Percentiles rank a stretch among this genome's conserved stretches.
Evolutionary conservation across 2,113 vertebrate species (phyloP).

Genomic region (Daboia siamensis): DNA sequence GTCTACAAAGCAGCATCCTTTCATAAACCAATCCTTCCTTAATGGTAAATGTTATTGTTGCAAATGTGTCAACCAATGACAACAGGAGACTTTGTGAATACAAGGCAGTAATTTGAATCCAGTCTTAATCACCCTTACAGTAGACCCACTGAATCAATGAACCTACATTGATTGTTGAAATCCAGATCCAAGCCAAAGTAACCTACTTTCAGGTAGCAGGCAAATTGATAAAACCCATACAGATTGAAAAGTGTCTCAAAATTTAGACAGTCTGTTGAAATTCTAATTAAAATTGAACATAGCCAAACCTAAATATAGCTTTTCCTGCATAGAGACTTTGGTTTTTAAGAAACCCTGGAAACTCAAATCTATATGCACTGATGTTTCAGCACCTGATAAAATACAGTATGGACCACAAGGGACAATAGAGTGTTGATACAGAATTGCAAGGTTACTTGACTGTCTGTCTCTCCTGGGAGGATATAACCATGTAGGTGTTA

Average conservation of each 20-base stretch:
- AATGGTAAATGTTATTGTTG: neutral
- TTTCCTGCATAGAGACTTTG: neutral
- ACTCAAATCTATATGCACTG: neutral
- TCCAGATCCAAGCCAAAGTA: neutral
- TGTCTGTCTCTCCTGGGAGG: neutral
- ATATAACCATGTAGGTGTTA: neutral
- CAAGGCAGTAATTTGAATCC: neutral
- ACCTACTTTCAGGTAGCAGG: neutral
- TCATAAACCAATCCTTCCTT: neutral
- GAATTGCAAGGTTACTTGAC: neutral
- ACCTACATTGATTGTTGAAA: neutral
- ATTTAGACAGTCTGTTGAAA: neutral
- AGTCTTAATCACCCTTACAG: neutral
- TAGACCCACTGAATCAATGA: neutral
- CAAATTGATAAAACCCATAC: neutral
- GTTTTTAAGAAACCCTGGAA: neutral
- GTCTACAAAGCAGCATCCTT: neutral
- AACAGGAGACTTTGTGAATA: neutral
- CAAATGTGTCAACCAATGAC: neutral
- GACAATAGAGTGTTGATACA: neutral
- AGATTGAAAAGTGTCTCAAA: neutral
- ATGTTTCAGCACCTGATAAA: neutral
- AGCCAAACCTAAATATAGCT: neutral
- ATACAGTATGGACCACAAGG: neutral
- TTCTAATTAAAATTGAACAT: neutral